A percentile compares a stretch with the other conserved stretches of the same genome.
These are phyloP conservation scores for Harpagoxenus sublaevis DNA, from an alignment of 2,888 invertebrate genomes.

Conservation along the genomic window DNA sequence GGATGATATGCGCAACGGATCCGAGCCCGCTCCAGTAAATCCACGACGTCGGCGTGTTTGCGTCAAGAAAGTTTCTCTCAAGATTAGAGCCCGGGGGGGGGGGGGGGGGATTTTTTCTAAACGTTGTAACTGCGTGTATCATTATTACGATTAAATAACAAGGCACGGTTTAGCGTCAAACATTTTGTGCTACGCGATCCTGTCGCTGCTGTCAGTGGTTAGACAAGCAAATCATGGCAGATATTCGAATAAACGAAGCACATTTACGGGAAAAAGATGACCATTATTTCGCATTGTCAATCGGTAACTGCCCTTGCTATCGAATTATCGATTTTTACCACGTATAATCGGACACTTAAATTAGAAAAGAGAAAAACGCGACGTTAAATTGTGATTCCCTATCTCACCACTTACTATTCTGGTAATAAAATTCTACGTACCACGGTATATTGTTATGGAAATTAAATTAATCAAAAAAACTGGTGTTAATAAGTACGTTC, in stretches of 20 bases:
- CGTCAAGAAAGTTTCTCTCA: neutral
- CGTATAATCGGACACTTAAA: constrained; percentile 24
- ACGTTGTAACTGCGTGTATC: no score
- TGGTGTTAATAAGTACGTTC: neutral
- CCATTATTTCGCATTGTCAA: constrained; percentile 23
- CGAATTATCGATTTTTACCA: constrained; percentile 41
- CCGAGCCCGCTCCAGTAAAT: neutral
- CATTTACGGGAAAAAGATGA: constrained; percentile 26
- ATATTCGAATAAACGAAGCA: constrained; percentile 17
- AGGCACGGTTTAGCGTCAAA: neutral
- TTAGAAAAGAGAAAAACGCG: constrained; percentile 3
- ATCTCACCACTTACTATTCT: neutral
- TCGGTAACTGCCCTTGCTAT: constrained; percentile 9
- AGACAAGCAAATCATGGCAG: constrained; percentile 4
- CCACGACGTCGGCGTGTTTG: constrained; percentile 5
- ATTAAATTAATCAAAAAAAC: neutral
- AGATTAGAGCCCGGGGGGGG: neutral
- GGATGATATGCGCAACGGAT: constrained; percentile 13
- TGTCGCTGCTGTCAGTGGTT: neutral
- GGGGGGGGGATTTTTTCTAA: neutral
- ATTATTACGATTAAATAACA: neutral
- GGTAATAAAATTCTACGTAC: neutral
- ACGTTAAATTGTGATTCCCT: neutral
- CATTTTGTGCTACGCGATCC: neutral
- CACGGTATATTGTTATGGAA: neutral